Percentiles rank a stretch among this genome's conserved stretches.
Conservation (phyloP, 2,113 vertebrate genomes). For the Phalacrocorax carbo region DNA sequence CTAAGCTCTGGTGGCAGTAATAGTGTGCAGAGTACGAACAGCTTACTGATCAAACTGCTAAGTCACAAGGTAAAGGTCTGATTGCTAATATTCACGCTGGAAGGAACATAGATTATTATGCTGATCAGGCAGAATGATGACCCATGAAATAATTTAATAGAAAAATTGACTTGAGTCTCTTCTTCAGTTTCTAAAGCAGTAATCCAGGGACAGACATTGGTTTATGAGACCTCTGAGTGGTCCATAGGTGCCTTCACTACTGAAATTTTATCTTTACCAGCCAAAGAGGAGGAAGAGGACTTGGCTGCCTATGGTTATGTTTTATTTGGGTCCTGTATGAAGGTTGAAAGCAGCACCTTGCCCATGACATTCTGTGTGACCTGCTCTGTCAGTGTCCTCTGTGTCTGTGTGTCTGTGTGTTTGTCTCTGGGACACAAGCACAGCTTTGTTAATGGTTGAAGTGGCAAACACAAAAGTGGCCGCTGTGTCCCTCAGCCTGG, state of each 20-base stretch:
- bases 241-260: background rate
- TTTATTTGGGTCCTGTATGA: background rate
- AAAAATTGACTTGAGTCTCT: background rate
- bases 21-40: background rate
- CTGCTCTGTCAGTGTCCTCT: rapidly evolving
- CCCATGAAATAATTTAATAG: background rate
- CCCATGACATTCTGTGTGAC: background rate
- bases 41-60: background rate
- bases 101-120: background rate
- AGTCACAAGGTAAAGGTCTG: background rate
- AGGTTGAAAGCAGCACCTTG: background rate
- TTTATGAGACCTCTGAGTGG: background rate
- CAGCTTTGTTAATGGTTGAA: rapidly evolving
- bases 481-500: background rate
- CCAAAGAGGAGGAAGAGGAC: background rate
- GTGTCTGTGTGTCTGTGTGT: background rate
- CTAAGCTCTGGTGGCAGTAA: background rate
- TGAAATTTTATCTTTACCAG: background rate
- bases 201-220: background rate
- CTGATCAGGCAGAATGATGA: background rate
- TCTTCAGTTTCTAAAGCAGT: background rate
- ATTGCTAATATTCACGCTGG: background rate
- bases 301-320: background rate
- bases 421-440: background rate
- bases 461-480: background rate